A percentile compares a stretch with the other conserved stretches of the same genome.
These are phyloP conservation scores for Microhierax caerulescens DNA, from an alignment of 2,797 vertebrate species.

Conservation along the genomic window DNA sequence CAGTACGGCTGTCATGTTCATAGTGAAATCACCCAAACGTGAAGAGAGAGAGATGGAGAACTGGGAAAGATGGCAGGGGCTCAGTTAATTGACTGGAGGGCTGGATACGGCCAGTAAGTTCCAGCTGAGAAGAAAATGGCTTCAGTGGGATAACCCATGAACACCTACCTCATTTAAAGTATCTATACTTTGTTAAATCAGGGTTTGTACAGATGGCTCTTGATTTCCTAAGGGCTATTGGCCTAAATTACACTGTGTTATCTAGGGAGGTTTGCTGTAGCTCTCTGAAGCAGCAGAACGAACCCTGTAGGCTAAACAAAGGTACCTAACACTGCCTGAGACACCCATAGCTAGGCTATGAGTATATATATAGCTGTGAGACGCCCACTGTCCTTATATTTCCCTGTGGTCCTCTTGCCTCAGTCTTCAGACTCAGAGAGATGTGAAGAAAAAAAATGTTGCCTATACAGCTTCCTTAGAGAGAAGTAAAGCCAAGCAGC, in stretches of 20 bases:
- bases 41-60: background rate
- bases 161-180: background rate
- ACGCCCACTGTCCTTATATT: background rate
- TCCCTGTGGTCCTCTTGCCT: background rate
- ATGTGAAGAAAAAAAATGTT: background rate
- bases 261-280: background rate
- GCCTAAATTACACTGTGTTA: background rate
- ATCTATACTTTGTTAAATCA: background rate
- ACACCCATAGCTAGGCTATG: background rate
- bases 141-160: background rate
- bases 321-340: background rate
- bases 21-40: background rate
- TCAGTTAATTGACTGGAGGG: background rate
- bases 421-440: background rate
- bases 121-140: background rate
- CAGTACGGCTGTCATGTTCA: background rate
- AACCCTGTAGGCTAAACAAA: background rate
- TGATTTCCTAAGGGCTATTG: background rate
- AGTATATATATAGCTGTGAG: no score
- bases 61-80: background rate
- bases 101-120: background rate
- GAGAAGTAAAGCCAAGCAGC: conserved; percentile 9
- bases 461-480: background rate
- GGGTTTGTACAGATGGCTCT: background rate
- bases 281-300: background rate